Evolutionary conservation across 2,888 invertebrate species (phyloP), one percentile per base, ranked within the genome.

Genomic region (Drepana falcataria): DNA sequence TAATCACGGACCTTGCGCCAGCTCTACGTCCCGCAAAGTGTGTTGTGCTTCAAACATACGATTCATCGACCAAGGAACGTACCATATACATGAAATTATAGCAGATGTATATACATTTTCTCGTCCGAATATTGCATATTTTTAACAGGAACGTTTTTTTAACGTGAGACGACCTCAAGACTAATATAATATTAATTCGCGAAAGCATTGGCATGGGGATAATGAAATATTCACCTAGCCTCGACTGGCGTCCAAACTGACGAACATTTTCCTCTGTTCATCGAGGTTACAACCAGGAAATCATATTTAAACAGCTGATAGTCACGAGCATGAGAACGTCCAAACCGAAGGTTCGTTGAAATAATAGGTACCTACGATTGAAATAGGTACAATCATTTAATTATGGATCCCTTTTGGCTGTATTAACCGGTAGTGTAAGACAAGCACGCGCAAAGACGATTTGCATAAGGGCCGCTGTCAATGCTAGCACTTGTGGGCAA

Each of bases 391-490:
- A 54, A 59, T 61, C 63, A 64, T 65, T 67, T 60, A 66, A 61
- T 59, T 57, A 68, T 54, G 51, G 53, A 51, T 58, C 48, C 58
- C 21, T 21, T 21, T 60, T 59, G 53, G 44, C 49, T 44, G 52
- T 52, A 57, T 59, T 63, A 61, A 61, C 69, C 71, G 72, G 73
- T 65, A 75, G 73, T 67, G 58, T 68, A 57, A 64, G 62, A 65
- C 59, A 68, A 71, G 75, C 77, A 75, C 73, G 78, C 72, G 75
- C 75, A 74, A 71, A 74, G 79, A 81, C 72, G 81, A 88, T 88
- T 89, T 86, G 88, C 87, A 85, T 88, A 86, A 85, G 83, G 83
- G 82, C 80, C 80, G 78, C 67, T 78, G 77, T 82, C 84, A 84
- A 84, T 85, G 83, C 73, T 81, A 81, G 69, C 72, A 71, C 70